phyloP scores from a whole-genome alignment of 2,888 invertebrate genomes.

The Arctia plantaginis region DNA sequence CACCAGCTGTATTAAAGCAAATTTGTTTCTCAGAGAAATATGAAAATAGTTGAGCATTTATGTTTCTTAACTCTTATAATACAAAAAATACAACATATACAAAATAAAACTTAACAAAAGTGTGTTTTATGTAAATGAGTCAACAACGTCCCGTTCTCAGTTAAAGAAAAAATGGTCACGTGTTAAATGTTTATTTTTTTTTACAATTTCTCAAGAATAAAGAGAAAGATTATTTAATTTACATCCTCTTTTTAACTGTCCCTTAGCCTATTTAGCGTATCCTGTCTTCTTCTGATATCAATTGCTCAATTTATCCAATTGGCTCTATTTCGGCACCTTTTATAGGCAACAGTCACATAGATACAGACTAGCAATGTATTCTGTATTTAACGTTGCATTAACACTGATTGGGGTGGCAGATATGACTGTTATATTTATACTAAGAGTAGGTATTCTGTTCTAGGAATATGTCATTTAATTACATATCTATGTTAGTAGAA shows the following conservation, averaged over 20 bases:
- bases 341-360: background rate
- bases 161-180: too few relatives aligned
- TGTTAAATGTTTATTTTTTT: too few relatives aligned
- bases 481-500: background rate
- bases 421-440: background rate
- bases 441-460: too few relatives aligned
- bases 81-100: too few relatives aligned
- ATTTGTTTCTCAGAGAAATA: too few relatives aligned
- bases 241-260: background rate
- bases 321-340: background rate
- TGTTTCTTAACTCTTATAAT: too few relatives aligned
- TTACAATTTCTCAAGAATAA: background rate
- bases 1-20: too few relatives aligned
- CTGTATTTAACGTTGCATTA: background rate
- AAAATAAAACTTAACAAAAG: too few relatives aligned
- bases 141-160: too few relatives aligned
- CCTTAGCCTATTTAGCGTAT: background rate
- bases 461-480: background rate
- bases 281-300: slow-evolving; percentile 9
- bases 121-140: too few relatives aligned
- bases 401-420: background rate
- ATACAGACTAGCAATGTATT: background rate
- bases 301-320: slow-evolving; percentile 10
- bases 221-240: background rate
- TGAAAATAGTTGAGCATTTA: too few relatives aligned